Evolutionary conservation across 2,888 invertebrate species (phyloP).

Genomic region (Patella caerulea): DNA sequence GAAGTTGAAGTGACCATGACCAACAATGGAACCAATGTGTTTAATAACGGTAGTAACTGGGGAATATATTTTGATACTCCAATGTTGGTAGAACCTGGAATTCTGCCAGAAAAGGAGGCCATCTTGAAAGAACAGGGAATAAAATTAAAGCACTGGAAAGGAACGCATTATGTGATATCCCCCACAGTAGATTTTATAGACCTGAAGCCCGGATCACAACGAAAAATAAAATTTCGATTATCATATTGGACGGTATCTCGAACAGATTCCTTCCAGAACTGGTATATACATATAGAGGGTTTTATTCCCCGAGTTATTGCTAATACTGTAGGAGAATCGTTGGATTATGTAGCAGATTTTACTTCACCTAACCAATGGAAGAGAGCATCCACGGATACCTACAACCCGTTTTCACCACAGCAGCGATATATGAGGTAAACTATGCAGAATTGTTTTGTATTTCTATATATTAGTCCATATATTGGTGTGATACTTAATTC

Average conservation of each 20-base stretch:
- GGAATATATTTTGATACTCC: not conserved
- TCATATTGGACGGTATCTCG: conserved; percentile 47
- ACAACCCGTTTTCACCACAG: conserved; percentile 44
- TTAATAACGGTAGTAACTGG: not conserved
- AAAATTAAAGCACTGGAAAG: not conserved
- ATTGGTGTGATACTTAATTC: conserved; percentile 2
- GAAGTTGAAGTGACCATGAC: not conserved
- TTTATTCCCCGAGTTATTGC: conserved; percentile 31
- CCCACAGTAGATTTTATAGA: not conserved
- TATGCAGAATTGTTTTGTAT: not conserved
- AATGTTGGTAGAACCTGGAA: not conserved
- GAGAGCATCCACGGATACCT: conserved; percentile 41
- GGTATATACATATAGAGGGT: conserved; percentile 37
- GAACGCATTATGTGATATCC: not conserved
- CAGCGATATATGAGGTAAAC: conserved; percentile 39
- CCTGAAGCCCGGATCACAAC: conserved; percentile 29
- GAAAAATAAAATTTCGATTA: conserved; percentile 34
- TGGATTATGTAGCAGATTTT: conserved; percentile 38
- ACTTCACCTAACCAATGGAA: conserved; percentile 44
- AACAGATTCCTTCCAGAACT: conserved; percentile 55
- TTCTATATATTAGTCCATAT: conserved; percentile 24
- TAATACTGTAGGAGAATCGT: conserved; percentile 37
- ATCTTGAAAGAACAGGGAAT: not conserved
- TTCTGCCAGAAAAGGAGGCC: not conserved
- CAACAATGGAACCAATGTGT: not conserved